Percentiles rank a stretch among this genome's conserved stretches.
Conservation (phyloP, 2,888 invertebrate genomes). For the Lampropteryx suffumata region DNA sequence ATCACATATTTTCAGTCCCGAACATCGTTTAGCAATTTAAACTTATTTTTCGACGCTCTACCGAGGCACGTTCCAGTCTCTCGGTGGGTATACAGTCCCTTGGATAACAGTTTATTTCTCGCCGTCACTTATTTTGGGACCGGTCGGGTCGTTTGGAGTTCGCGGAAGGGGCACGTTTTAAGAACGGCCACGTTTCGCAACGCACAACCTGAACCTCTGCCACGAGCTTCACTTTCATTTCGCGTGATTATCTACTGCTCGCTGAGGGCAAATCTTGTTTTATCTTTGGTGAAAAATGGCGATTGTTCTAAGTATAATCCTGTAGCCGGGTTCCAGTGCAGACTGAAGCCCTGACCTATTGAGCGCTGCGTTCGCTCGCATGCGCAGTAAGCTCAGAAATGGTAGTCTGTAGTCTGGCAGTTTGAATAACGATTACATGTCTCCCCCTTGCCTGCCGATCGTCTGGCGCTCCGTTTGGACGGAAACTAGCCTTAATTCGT, state of each 20-base stretch:
- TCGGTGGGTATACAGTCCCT: slow-evolving; percentile 40
- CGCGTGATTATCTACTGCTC: slow-evolving; percentile 36
- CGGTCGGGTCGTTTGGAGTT: slow-evolving; percentile 43
- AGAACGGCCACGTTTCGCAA: slow-evolving; percentile 27
- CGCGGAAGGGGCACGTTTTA: slow-evolving; percentile 43
- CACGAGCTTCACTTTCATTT: slow-evolving; percentile 39
- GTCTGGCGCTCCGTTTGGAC: slow-evolving; percentile 58
- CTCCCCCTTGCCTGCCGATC: slow-evolving; percentile 57
- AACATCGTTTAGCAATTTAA: slow-evolving; percentile 37
- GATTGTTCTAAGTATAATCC: slow-evolving; percentile 64
- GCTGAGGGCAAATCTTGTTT: slow-evolving; percentile 34
- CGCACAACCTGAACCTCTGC: slow-evolving; percentile 25
- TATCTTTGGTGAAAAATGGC: slow-evolving; percentile 47
- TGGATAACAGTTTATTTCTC: slow-evolving; percentile 47
- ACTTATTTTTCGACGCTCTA: slow-evolving; percentile 35
- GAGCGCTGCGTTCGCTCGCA: slow-evolving; percentile 64
- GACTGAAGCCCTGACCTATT: slow-evolving; percentile 77
- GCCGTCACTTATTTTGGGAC: slow-evolving; percentile 52
- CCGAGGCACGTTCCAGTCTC: slow-evolving; percentile 46
- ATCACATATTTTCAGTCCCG: slow-evolving; percentile 46
- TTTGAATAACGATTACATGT: slow-evolving; percentile 75
- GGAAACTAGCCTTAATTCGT: slow-evolving; percentile 49
- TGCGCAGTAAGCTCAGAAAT: slow-evolving; percentile 66
- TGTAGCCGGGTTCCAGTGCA: slow-evolving; percentile 66
- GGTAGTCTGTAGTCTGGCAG: slow-evolving; percentile 65